These are phyloP conservation scores for Perognathus longimembris DNA, from an alignment of 2,113 vertebrate genomes.

Conservation along the genomic window DNA sequence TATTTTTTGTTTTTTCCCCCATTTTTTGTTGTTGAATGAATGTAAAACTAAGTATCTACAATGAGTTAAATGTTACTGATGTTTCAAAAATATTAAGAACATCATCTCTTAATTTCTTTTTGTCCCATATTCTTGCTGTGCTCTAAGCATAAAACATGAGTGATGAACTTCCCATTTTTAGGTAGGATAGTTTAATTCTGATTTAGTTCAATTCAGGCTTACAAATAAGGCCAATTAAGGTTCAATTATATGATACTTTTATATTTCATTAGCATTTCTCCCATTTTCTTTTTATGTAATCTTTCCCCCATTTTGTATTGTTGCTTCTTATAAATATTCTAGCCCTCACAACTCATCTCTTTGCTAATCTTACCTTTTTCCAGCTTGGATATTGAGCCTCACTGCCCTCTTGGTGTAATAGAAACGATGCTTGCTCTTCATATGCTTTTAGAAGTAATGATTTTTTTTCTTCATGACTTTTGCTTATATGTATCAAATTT, in stretches of 20 bases:
- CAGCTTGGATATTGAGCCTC: neutral
- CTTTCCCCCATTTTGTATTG: neutral
- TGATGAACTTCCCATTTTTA: neutral
- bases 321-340: neutral
- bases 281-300: neutral
- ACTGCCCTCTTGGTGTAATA: neutral
- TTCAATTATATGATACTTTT: constrained; percentile 19
- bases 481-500: constrained; percentile 2
- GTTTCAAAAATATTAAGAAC: constrained; percentile 5
- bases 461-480: constrained; percentile 11
- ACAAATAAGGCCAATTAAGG: neutral
- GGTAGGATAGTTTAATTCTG: neutral
- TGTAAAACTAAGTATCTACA: constrained; percentile 12
- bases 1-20: constrained; percentile 32
- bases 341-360: neutral
- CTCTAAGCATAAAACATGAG: constrained; percentile 9
- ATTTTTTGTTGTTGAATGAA: neutral
- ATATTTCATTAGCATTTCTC: neutral
- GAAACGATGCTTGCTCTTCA: neutral
- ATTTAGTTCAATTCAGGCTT: neutral
- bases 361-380: neutral
- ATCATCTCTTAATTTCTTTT: neutral
- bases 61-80: constrained; percentile 20
- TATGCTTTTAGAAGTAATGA: neutral
- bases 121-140: neutral